Evolutionary conservation across 1,140 invertebrate genomes (phyloP).

Genomic region (Lethocerus indicus): DNA sequence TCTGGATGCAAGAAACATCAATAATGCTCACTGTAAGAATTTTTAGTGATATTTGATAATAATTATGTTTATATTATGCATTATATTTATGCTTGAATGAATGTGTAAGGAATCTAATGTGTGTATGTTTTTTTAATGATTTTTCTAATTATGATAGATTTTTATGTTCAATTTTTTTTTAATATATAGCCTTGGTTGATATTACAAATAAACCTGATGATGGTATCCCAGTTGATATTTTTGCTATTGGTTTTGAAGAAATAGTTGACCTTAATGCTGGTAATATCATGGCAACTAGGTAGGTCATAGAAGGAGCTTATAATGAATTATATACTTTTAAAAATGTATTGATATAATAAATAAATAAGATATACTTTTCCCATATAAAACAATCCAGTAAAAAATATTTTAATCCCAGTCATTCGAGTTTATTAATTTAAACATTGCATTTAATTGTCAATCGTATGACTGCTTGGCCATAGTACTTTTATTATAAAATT

Average conservation of each 20-base stretch:
- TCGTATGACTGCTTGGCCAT: no score
- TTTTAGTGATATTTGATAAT: neutral
- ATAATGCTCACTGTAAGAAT: no score
- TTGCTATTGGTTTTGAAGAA: conserved; percentile 96
- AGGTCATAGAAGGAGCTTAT: neutral
- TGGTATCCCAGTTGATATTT: conserved; percentile 65
- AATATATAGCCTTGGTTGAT: conserved; percentile 26
- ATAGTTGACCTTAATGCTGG: conserved; percentile 96
- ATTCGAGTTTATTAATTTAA: no score
- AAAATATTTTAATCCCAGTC: no score
- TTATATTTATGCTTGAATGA: neutral
- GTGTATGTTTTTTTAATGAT: neutral
- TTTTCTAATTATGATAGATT: neutral
- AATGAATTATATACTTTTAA: neutral
- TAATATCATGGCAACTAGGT: conserved; percentile 90
- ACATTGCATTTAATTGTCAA: no score
- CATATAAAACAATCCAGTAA: no score
- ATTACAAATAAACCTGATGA: conserved; percentile 25
- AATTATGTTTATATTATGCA: neutral
- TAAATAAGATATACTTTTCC: no score
- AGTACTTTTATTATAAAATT: no score
- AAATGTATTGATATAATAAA: no score
- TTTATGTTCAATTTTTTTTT: conserved; percentile 4
- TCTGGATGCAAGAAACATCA: no score
- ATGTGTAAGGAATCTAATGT: neutral